Percentiles rank a stretch among this genome's conserved stretches.
Conservation (phyloP, 2,113 vertebrate species). For the Saguinus imperator region DNA sequence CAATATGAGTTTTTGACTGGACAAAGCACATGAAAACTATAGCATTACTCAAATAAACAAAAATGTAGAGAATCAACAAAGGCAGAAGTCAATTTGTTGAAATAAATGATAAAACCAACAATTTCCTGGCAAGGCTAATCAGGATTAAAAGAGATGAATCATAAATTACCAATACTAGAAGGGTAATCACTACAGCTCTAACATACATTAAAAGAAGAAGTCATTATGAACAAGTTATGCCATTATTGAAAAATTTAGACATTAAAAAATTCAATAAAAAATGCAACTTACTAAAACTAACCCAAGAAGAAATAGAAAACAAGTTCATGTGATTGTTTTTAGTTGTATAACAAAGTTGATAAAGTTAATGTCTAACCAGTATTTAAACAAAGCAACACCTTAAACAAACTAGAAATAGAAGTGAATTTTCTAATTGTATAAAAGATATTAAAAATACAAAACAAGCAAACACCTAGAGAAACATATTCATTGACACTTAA, state of each 20-base stretch:
- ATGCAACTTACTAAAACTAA: neutral
- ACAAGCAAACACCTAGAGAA: no score
- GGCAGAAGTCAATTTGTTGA: neutral
- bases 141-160: neutral
- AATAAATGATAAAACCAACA: neutral
- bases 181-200: neutral
- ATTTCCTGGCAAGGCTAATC: neutral
- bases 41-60: neutral
- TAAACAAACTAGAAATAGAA: neutral
- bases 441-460: neutral
- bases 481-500: neutral
- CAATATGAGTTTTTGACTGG: neutral
- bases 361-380: neutral
- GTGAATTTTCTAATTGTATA: neutral
- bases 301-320: neutral
- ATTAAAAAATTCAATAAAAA: neutral
- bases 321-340: neutral
- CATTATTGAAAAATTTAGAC: neutral
- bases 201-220: neutral
- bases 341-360: neutral
- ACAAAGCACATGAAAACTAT: neutral
- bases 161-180: neutral
- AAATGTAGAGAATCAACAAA: neutral
- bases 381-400: neutral
- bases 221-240: neutral